Evolutionary conservation across 1,140 invertebrate species (phyloP), one percentile per base, ranked within the genome.

Genomic region (Micrasema minimum): DNA sequence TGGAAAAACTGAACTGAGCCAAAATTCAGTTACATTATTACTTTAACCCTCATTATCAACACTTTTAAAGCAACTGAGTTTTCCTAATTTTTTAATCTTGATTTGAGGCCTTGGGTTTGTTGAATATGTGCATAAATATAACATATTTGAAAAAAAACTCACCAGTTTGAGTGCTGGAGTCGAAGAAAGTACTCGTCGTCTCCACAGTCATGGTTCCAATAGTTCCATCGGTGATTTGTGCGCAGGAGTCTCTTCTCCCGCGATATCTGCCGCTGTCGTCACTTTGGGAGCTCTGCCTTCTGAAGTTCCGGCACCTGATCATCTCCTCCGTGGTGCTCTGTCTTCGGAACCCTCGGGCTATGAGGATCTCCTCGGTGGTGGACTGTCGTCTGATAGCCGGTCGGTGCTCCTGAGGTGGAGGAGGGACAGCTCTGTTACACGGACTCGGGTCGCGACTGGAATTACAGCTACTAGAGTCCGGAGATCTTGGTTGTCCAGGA

Each of bases 141-240:
- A 31, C 26, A 31, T 7, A 31, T 31, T 31, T 31, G 51, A 71
- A 50, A 37, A 69, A n/a, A 85, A 12, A 85, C 91, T 91, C 80
- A 96, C 94, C 94, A 82, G 94, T 96, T 83, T 96, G 94, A 3
- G 94, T 96, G 79, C 93, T 95, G 67, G 92, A 95, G 82, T 96
- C 94, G 78, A 95, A 96, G 80, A 95, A 94, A 0, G 93, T 95
- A 79, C 92, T 94, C 0, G 93, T 93, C 1, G 93, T 96, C 80
- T 96, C 94, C 3, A 96, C 92, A 0, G 93, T 95, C 94, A 96
- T 96, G 12, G 93, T 93, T 6, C 92, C 93, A 64, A 96, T 90
- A n/a, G 94, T 96, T 4, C 94, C 94, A 77, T 96, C 94, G 20
- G 92, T 92, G 75, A 96, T 96, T 83, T 96, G 94, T 0, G 93